These are phyloP conservation scores for Ormyrus pomaceus DNA, from an alignment of 2,888 invertebrate genomes.

Conservation along the genomic window DNA sequence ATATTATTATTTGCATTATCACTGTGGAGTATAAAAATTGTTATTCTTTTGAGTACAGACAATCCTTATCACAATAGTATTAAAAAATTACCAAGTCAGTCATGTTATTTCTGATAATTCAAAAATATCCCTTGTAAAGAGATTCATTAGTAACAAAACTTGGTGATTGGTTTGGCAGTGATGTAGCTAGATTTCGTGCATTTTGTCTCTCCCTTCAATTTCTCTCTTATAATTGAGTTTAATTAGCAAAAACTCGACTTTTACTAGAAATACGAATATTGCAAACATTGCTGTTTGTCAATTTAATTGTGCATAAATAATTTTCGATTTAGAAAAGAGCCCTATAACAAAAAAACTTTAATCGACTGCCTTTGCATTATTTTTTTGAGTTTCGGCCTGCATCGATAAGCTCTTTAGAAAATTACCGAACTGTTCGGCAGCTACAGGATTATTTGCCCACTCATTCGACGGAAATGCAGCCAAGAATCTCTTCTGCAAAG, in stretches of 20 bases:
- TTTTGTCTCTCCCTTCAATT: constrained; percentile 7
- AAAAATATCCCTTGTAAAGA: constrained; percentile 8
- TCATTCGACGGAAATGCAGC: constrained; percentile 67
- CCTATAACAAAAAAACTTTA: background rate
- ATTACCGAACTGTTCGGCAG: constrained; percentile 65
- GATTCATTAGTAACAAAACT: constrained; percentile 25
- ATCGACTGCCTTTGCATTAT: constrained; percentile 53
- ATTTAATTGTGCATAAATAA: constrained; percentile 45
- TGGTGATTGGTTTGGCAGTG: constrained; percentile 50
- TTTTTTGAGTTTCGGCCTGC: constrained; percentile 59
- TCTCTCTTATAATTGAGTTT: constrained; percentile 4
- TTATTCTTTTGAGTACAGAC: constrained; percentile 43
- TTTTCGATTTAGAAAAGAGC: constrained; percentile 1
- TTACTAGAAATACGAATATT: constrained; percentile 32
- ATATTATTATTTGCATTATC: constrained; percentile 19
- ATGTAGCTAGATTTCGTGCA: constrained; percentile 48
- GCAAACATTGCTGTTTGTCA: background rate
- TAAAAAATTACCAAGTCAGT: constrained; percentile 46
- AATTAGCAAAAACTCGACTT: constrained; percentile 28
- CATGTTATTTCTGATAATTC: constrained; percentile 10
- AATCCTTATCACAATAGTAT: constrained; percentile 54
- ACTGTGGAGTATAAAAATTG: constrained; percentile 49
- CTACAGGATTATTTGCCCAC: constrained; percentile 65
- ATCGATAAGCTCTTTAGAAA: constrained; percentile 64
- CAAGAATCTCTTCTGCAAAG: constrained; percentile 63